These are phyloP conservation scores for Octodonta nipae DNA, from an alignment of 2,888 invertebrate species.

Conservation along the genomic window DNA sequence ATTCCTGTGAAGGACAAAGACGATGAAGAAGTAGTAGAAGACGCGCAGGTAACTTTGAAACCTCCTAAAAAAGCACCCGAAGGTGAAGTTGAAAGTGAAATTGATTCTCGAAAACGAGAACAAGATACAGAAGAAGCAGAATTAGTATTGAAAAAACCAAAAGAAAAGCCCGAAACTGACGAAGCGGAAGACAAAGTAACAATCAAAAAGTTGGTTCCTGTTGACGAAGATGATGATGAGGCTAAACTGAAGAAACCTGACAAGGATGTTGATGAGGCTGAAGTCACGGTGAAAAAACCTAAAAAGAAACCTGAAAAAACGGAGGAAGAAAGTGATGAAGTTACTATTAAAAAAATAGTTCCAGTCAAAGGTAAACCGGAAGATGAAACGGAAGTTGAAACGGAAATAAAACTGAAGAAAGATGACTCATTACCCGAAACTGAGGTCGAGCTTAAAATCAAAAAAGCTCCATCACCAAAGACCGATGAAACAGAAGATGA, in stretches of 20 bases:
- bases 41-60: slow-evolving; percentile 7
- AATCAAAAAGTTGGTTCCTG: slow-evolving; percentile 17
- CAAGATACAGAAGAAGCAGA: slow-evolving; percentile 24
- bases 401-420: too few relatives aligned
- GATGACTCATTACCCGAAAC: too few relatives aligned
- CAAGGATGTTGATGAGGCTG: slow-evolving; percentile 33
- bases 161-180: slow-evolving; percentile 7
- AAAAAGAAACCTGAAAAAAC: slow-evolving; percentile 12
- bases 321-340: slow-evolving; percentile 14
- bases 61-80: slow-evolving; percentile 13
- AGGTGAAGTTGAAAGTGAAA: too few relatives aligned
- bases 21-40: slow-evolving; percentile 29
- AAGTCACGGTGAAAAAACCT: slow-evolving; percentile 18
- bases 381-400: slow-evolving; percentile 26
- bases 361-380: slow-evolving; percentile 19
- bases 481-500: slow-evolving; percentile 19
- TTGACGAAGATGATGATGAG: slow-evolving; percentile 34
- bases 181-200: slow-evolving; percentile 15
- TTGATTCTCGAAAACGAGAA: too few relatives aligned
- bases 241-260: slow-evolving; percentile 17
- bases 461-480: slow-evolving; percentile 10
- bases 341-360: slow-evolving; percentile 16
- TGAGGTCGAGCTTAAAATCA: slow-evolving; percentile 39
- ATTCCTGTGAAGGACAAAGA: slow-evolving; percentile 25
- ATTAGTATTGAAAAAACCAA: slow-evolving; percentile 11